Conservation (phyloP, 2,888 invertebrate genomes). For the Drosophila monieri region DNA sequence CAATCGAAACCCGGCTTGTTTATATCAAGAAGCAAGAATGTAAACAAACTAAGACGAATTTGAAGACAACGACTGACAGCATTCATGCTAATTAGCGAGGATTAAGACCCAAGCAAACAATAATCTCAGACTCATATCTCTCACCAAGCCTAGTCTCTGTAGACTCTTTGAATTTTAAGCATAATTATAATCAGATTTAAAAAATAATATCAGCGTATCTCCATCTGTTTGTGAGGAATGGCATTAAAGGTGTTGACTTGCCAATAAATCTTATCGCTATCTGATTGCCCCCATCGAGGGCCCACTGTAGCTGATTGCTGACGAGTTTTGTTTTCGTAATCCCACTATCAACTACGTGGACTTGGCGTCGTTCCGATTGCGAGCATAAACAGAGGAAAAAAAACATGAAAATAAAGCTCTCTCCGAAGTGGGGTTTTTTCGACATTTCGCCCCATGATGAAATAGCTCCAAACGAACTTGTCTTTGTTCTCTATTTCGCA, state of each 20-base stretch:
- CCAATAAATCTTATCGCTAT: background rate
- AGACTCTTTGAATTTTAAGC: no score
- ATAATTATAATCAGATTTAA: no score
- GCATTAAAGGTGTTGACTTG: background rate
- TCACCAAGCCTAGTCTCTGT: no score
- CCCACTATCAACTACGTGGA: slow-evolving; percentile 35
- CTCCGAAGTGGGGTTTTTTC: slow-evolving; percentile 2
- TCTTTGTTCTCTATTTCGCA: slow-evolving; percentile 8
- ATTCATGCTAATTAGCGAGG: no score
- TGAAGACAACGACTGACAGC: no score
- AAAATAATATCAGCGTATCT: no score
- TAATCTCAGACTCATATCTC: no score
- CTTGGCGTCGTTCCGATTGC: slow-evolving; percentile 23
- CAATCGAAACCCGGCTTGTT: background rate
- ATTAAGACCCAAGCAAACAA: no score
- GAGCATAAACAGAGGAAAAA: background rate
- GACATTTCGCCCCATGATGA: slow-evolving; percentile 26
- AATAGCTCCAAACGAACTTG: slow-evolving; percentile 3
- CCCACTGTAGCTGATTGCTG: slow-evolving; percentile 8
- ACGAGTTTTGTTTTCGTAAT: slow-evolving; percentile 10
- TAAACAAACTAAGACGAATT: no score
- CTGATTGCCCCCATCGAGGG: background rate
- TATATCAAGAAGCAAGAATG: background rate
- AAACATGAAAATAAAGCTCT: slow-evolving; percentile 11
- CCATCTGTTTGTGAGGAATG: no score